Evolutionary conservation across 92 coral and sea anemone species (phyloP).

Genomic region (Virgularia gustaviana): DNA sequence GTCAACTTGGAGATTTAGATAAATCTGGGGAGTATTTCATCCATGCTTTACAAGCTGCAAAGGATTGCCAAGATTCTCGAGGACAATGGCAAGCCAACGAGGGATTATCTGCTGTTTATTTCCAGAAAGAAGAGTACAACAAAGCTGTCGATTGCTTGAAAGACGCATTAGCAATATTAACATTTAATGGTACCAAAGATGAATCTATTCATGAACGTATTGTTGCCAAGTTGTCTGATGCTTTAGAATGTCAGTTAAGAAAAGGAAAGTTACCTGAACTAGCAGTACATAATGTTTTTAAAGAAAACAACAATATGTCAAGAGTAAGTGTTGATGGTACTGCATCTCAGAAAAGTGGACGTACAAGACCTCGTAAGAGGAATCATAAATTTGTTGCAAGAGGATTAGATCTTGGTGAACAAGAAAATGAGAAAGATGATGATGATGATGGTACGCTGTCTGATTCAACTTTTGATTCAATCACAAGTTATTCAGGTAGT

Average conservation of each 20-base stretch:
- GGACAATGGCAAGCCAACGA: constrained; percentile 96
- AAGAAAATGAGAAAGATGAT: constrained; percentile 36
- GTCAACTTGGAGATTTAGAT: constrained; percentile 80
- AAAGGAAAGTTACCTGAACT: constrained; percentile 39
- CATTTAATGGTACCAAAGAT: constrained; percentile 54
- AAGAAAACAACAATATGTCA: neutral
- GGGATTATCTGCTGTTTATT: constrained; percentile 88
- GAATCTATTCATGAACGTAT: constrained; percentile 71
- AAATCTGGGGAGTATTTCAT: constrained; percentile 68
- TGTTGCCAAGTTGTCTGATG: constrained; percentile 83
- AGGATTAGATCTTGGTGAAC: constrained; percentile 72
- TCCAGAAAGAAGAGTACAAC: constrained; percentile 63
- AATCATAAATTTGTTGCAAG: constrained; percentile 84
- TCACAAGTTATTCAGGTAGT: constrained; percentile 29
- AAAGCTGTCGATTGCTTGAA: constrained; percentile 83
- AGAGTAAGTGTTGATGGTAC: constrained; percentile 4
- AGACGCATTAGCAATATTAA: constrained; percentile 64
- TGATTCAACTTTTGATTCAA: constrained; percentile 13
- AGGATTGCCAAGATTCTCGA: constrained; percentile 62
- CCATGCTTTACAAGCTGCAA: constrained; percentile 85
- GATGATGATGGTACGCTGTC: no score
- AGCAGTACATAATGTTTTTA: constrained; percentile 34
- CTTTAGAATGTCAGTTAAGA: constrained; percentile 72
- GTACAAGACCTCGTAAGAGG: constrained; percentile 72
- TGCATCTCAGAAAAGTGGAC: constrained; percentile 52